phyloP scores from a whole-genome alignment of 2,113 vertebrate species.

The Cygnus buccinator region DNA sequence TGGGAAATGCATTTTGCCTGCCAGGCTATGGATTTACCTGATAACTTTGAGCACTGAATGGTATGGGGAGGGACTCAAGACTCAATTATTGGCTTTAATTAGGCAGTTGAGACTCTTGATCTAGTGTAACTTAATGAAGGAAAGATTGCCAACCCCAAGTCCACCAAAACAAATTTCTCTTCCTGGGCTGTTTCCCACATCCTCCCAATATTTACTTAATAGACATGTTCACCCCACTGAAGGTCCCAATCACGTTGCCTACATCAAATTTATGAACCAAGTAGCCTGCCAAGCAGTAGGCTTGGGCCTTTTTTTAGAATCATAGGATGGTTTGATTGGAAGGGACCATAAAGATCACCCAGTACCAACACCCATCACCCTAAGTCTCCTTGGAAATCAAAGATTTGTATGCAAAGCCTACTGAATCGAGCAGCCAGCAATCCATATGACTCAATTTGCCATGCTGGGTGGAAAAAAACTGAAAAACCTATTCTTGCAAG shows the following conservation, averaged over 20 bases:
- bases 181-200: not conserved
- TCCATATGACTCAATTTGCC: not conserved
- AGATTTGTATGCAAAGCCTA: not conserved
- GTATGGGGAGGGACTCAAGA: not conserved
- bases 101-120: not conserved
- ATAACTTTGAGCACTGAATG: not conserved
- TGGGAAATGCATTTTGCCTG: not conserved
- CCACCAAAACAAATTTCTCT: not conserved
- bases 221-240: not conserved
- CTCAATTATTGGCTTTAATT: not conserved
- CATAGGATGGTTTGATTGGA: not conserved
- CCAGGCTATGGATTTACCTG: not conserved
- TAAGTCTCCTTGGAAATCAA: not conserved
- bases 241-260: not conserved
- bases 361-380: not conserved
- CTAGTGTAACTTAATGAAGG: not conserved
- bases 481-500: not conserved
- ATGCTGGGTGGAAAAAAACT: not conserved
- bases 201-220: not conserved
- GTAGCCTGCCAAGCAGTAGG: not conserved
- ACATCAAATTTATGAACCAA: not conserved
- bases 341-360: not conserved
- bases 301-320: not conserved
- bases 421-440: not conserved
- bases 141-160: not conserved